A percentile compares a stretch with the other conserved stretches of the same genome.
phyloP scores from a whole-genome alignment of 2,113 vertebrate species.

The Aldabrachelys gigantea region DNA sequence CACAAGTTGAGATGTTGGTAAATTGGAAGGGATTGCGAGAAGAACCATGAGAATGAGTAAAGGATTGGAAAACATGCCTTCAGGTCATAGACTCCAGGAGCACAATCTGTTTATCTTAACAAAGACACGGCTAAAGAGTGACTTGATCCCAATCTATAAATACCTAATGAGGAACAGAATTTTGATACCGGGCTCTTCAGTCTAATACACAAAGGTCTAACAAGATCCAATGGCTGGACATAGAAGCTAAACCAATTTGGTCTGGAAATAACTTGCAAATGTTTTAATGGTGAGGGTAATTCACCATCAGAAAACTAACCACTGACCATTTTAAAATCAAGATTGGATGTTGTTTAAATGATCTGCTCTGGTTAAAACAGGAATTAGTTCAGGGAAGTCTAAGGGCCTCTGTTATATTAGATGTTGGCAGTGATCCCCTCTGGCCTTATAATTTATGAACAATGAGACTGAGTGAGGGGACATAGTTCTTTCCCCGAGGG shows the following conservation, averaged over 20 bases:
- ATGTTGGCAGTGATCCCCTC: neutral
- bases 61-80: neutral
- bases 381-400: neutral
- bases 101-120: neutral
- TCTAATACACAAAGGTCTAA: neutral
- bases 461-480: neutral
- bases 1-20: neutral
- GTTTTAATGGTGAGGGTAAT: neutral
- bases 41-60: neutral
- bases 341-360: neutral
- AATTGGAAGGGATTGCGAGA: neutral
- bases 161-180: neutral
- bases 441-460: neutral
- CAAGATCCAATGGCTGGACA: neutral
- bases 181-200: neutral
- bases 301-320: neutral
- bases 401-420: neutral
- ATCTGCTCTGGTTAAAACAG: neutral
- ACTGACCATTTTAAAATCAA: neutral
- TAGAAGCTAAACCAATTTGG: neutral
- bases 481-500: neutral
- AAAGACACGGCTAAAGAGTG: neutral
- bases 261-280: neutral
- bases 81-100: neutral
- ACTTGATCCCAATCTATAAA: neutral